Percentiles rank a stretch among this genome's conserved stretches.
Evolutionary conservation across 1,140 invertebrate species (phyloP).

Genomic region (Carposina sasakii): DNA sequence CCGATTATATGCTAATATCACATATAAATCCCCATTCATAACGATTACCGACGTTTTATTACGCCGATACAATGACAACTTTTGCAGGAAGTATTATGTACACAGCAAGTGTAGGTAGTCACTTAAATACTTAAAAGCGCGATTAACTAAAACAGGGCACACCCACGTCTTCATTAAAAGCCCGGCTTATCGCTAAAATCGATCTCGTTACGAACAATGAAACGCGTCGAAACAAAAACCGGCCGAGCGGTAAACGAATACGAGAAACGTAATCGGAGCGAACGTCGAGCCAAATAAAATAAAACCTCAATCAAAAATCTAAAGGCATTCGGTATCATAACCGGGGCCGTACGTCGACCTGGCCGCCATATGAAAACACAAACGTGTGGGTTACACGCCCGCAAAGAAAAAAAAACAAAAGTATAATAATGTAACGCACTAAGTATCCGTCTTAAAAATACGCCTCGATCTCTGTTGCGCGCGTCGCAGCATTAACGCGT

Average conservation of each 20-base stretch:
- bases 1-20: slow-evolving; percentile 54
- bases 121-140: slow-evolving; percentile 11
- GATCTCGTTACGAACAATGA: slow-evolving; percentile 66
- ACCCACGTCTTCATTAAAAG: slow-evolving; percentile 64
- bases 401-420: slow-evolving; percentile 48
- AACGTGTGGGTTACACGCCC: slow-evolving; percentile 51
- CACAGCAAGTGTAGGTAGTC: slow-evolving; percentile 1
- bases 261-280: slow-evolving; percentile 60
- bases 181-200: slow-evolving; percentile 59
- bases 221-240: slow-evolving; percentile 62
- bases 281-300: slow-evolving; percentile 58
- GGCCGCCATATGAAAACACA: slow-evolving; percentile 41
- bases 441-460: slow-evolving; percentile 68
- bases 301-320: slow-evolving; percentile 68
- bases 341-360: slow-evolving; percentile 61
- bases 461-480: slow-evolving; percentile 58
- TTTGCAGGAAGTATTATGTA: not conserved
- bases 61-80: not conserved
- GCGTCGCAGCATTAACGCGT: slow-evolving; percentile 51
- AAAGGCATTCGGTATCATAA: slow-evolving; percentile 63
- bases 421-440: slow-evolving; percentile 66
- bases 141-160: slow-evolving; percentile 28
- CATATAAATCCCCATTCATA: slow-evolving; percentile 33
- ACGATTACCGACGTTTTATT: slow-evolving; percentile 11
- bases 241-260: slow-evolving; percentile 57